These are phyloP conservation scores for Pavo muticus DNA, from an alignment of 2,113 vertebrate species.

Conservation along the genomic window DNA sequence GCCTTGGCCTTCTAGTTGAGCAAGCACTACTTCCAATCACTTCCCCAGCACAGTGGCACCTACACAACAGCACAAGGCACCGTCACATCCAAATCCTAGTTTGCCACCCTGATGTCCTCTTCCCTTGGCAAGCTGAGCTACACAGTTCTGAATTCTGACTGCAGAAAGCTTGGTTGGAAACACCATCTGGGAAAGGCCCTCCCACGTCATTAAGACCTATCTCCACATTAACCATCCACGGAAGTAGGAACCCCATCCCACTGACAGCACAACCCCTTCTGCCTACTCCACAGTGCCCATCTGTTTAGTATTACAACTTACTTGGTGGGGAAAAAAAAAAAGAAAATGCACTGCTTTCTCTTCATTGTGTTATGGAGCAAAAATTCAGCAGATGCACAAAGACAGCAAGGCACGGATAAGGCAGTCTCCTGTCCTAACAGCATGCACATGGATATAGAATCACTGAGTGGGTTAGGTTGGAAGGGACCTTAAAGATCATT, in stretches of 20 bases:
- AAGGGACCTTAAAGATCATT: no score
- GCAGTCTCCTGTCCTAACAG: neutral
- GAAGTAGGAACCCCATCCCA: neutral
- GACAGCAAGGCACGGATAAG: neutral
- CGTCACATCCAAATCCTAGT: accelerated
- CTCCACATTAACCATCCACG: neutral
- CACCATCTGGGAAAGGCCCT: neutral
- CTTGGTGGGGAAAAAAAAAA: accelerated
- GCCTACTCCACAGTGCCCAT: neutral
- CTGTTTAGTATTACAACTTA: neutral
- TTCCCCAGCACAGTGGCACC: neutral
- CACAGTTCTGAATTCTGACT: neutral
- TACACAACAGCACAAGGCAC: neutral
- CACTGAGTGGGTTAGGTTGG: no score
- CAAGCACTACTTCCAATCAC: neutral
- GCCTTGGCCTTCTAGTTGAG: neutral
- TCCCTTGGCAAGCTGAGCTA: neutral
- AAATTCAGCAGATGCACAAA: neutral
- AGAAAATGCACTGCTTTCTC: neutral
- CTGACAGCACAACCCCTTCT: neutral
- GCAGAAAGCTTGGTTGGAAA: neutral
- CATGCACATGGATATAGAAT: neutral
- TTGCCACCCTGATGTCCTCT: neutral
- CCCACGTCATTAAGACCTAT: neutral
- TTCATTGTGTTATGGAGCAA: neutral